Percentiles rank a stretch among this genome's conserved stretches.
Evolutionary conservation across 1,140 invertebrate species (phyloP).

Genomic region (Eurosta solidaginis): DNA sequence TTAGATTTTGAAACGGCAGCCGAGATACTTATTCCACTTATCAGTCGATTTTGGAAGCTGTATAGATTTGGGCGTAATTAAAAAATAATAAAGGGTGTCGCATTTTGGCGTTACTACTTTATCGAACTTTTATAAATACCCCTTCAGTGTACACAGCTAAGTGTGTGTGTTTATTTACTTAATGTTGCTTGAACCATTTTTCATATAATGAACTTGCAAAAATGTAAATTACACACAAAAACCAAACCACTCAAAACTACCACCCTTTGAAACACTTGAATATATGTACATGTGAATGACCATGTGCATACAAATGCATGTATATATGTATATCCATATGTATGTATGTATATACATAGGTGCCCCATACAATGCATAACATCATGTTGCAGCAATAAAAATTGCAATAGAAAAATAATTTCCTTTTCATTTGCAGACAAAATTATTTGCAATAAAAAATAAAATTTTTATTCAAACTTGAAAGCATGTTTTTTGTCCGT

Average conservation of each 20-base stretch:
- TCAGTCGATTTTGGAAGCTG: no score
- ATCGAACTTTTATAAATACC: no score
- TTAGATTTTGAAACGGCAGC: no score
- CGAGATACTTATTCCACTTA: no score
- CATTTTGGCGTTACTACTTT: no score
- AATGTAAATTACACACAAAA: neutral
- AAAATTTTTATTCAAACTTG: neutral
- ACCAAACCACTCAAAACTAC: neutral
- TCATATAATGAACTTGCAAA: constrained; percentile 8
- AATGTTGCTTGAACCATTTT: neutral
- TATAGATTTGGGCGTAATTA: no score
- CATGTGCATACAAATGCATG: no score
- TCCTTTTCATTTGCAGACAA: constrained; percentile 16
- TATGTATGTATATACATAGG: no score
- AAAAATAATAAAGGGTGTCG: no score
- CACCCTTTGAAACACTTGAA: neutral
- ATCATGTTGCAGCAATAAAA: constrained; percentile 19
- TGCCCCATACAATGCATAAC: neutral
- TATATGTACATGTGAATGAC: no score
- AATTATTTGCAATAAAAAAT: neutral
- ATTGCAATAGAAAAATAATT: constrained; percentile 25
- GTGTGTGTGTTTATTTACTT: neutral
- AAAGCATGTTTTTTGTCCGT: neutral
- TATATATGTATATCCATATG: no score
- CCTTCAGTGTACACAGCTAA: neutral